Percentiles rank a stretch among this genome's conserved stretches.
Conservation (phyloP, 2,888 invertebrate genomes). For the Melolontha melolontha region DNA sequence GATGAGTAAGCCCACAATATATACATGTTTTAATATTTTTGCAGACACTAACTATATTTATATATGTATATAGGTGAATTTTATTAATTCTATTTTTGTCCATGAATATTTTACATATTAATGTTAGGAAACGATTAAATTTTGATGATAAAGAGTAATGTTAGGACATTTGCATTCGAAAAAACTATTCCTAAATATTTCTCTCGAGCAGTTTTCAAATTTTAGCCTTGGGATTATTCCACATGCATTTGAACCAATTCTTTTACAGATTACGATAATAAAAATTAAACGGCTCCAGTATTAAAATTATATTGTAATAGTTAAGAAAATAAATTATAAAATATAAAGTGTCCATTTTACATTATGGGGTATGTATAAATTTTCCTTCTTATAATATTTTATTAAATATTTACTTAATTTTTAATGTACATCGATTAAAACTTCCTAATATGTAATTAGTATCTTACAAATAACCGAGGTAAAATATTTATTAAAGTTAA, state of each 20-base stretch:
- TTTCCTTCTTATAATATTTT: no score
- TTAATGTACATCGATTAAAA: not conserved
- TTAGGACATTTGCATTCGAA: not conserved
- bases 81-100: no score
- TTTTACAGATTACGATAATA: not conserved
- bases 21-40: no score
- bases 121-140: no score
- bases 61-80: no score
- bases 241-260: not conserved
- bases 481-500: not conserved
- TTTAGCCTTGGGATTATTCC: conserved; percentile 9
- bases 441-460: not conserved
- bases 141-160: no score
- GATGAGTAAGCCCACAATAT: no score
- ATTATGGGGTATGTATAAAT: no score
- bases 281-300: not conserved
- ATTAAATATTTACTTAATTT: not conserved
- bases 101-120: no score
- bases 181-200: not conserved
- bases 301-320: not conserved
- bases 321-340: no score
- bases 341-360: no score
- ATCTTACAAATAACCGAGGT: not conserved
- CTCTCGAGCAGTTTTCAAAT: conserved; percentile 1
- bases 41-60: no score